A percentile compares a stretch with the other conserved stretches of the same genome.
Evolutionary conservation across 2,888 invertebrate genomes (phyloP).

Genomic region (Eupithecia tripunctaria): DNA sequence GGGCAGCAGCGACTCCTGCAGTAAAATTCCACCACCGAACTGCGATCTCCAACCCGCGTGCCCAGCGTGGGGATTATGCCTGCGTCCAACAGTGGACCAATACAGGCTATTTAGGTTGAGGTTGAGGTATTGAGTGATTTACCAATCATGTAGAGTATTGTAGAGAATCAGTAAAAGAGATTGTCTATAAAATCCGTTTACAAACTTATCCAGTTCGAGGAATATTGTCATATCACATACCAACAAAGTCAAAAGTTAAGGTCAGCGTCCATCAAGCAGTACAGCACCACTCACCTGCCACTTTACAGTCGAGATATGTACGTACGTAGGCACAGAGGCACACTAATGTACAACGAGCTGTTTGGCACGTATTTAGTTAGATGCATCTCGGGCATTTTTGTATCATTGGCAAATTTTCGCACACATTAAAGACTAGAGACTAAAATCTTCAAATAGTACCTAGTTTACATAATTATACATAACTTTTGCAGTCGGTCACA

Average conservation of each 20-base stretch:
- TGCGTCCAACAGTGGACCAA: too few relatives aligned
- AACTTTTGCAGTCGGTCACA: not conserved
- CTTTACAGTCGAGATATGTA: not conserved
- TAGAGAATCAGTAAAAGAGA: not conserved
- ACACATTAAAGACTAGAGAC: not conserved
- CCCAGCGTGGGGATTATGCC: too few relatives aligned
- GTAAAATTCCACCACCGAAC: too few relatives aligned
- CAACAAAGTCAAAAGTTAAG: not conserved
- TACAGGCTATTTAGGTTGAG: too few relatives aligned
- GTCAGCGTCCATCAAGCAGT: not conserved
- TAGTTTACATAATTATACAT: not conserved
- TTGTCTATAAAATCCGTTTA: not conserved
- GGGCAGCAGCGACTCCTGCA: too few relatives aligned
- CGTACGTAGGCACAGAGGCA: not conserved
- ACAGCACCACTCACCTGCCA: not conserved
- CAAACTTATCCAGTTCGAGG: not conserved
- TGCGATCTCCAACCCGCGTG: too few relatives aligned
- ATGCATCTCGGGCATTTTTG: not conserved
- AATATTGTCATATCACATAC: not conserved
- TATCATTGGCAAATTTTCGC: not conserved
- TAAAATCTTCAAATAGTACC: too few relatives aligned
- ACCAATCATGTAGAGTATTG: too few relatives aligned
- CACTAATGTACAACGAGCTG: not conserved
- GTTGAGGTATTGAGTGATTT: too few relatives aligned
- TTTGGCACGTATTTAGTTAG: not conserved